phyloP scores from a whole-genome alignment of 1,140 invertebrate genomes.

The Papilio polyxenes region DNA sequence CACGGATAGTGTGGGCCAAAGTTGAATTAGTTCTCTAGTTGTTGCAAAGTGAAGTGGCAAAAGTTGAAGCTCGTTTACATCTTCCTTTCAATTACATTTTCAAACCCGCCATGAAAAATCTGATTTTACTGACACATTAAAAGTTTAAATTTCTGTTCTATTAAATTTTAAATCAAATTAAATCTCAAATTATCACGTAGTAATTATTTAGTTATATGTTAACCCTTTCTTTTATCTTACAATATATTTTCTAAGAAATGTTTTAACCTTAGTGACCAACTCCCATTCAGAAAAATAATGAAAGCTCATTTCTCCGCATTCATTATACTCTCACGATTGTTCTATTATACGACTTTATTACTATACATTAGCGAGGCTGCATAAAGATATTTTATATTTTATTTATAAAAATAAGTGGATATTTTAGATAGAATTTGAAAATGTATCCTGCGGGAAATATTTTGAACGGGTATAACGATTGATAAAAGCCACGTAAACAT shows the following conservation, averaged over 20 bases:
- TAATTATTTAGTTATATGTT: neutral
- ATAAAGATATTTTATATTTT: neutral
- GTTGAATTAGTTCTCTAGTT: conserved; percentile 8
- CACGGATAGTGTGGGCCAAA: neutral
- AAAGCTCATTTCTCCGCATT: neutral
- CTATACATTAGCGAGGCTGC: neutral
- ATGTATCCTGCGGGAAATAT: no score
- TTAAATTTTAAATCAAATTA: no score
- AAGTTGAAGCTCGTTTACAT: conserved; percentile 3
- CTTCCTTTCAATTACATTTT: neutral
- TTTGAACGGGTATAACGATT: no score
- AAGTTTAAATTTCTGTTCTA: no score
- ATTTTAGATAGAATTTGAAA: no score
- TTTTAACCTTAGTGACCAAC: neutral
- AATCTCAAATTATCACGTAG: neutral
- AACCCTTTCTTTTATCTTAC: neutral
- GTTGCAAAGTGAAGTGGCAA: conserved; percentile 1
- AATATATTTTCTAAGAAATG: neutral
- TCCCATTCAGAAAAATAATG: neutral
- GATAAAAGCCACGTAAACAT: no score
- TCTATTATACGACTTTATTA: neutral
- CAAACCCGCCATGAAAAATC: neutral
- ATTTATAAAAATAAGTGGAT: neutral
- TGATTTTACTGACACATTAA: neutral
- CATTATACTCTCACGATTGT: conserved; percentile 17